Percentiles rank a stretch among this genome's conserved stretches.
phyloP scores from a whole-genome alignment of 2,113 vertebrate species.

The Erythrolamprus reginae region DNA sequence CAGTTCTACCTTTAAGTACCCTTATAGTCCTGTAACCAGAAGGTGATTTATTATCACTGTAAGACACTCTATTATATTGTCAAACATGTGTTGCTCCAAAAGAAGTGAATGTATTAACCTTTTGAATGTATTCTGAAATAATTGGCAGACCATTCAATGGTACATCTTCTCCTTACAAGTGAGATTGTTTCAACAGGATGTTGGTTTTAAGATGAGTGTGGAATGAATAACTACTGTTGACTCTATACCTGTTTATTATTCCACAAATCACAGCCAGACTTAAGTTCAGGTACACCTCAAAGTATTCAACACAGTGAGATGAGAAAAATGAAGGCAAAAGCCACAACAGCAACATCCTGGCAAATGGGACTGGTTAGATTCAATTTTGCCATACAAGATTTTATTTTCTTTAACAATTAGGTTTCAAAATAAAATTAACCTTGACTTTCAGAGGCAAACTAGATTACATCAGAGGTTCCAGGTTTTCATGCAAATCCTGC shows the following conservation, averaged over 20 bases:
- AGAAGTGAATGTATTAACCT: neutral
- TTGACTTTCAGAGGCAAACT: constrained; percentile 2
- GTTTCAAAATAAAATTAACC: constrained; percentile 26
- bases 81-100: neutral
- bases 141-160: neutral
- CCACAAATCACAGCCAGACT: neutral
- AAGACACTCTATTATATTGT: neutral
- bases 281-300: neutral
- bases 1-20: neutral
- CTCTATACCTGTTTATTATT: neutral
- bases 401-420: constrained; percentile 27
- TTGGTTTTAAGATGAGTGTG: neutral
- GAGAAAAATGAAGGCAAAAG: neutral
- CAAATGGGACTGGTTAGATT: neutral
- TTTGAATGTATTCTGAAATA: constrained; percentile 7
- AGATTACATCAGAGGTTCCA: neutral
- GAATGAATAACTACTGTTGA: neutral
- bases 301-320: neutral
- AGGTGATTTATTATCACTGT: neutral
- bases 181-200: neutral
- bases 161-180: neutral
- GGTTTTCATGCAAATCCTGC: constrained; percentile 9
- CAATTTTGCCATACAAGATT: constrained; percentile 11
- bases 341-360: neutral
- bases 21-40: neutral